Evolutionary conservation across 2,113 vertebrate species (phyloP), one percentile per base, ranked within the genome.

Genomic region (Syrmaticus mikado): DNA sequence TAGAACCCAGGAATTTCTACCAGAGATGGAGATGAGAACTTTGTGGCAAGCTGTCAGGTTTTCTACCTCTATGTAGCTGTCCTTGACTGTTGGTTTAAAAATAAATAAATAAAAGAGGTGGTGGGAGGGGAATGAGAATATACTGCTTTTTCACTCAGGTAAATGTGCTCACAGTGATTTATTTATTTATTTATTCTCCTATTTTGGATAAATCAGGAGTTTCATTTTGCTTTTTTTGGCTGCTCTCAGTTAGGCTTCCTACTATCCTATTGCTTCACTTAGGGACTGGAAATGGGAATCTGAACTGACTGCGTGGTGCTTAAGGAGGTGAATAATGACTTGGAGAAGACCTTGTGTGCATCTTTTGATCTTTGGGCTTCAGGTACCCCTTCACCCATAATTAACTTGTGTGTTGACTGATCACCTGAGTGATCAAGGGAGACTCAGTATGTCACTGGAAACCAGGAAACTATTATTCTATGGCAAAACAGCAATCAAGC

Each of bases 391-490:
- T 95, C 89, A 86, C 82, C 91, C 82, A 28, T 94, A 94, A 95
- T 96, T 97, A 96, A 95, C 94, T 95, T 89, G 2, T 77, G 84
- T 86, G 92, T 95, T 96, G 95, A 96, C 88, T 93, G 96, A 96
- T 96, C 92, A 95, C 92, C 80, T 58, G 92, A 76, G 84, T 55
- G 83, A 96, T 96, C 92, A 94, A 92, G 95, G 80, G 58, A 92
- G 91, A 92, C 80, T 76, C 62, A 36, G 90, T 64, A 67, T 95
- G 87, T 93, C 91, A 93, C 85, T 74, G 88, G 81, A 85, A 96
- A 91, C 77, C 94, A 90, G 92, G 83, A 53, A 95, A 88, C 90
- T 92, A 90, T 93, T 94, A 79, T 82, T 94, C 90, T 82, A 14
- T 89, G 84, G 91, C 84, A 93, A 95, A 96, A 95, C 75, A 85